Evolutionary conservation across 2,113 vertebrate genomes (phyloP).

Genomic region (Misgurnus mizolepis): DNA sequence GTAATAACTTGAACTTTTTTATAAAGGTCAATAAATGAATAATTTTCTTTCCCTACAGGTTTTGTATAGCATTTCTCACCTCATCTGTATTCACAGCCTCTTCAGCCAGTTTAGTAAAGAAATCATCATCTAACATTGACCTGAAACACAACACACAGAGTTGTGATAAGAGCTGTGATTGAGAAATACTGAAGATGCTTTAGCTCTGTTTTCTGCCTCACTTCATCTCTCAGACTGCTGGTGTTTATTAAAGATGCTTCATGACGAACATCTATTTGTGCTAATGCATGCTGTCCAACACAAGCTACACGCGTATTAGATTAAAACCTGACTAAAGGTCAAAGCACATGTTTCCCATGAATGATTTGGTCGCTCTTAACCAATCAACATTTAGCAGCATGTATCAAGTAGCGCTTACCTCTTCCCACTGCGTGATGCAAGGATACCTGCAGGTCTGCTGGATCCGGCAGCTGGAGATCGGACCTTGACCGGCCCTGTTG

Average conservation of each 20-base stretch:
- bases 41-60: too few species aligned
- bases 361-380: background rate
- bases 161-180: background rate
- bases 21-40: too few species aligned
- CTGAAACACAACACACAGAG: constrained; percentile 55
- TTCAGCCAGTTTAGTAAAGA: constrained; percentile 71
- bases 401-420: constrained; percentile 58
- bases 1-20: too few species aligned
- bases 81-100: constrained; percentile 69
- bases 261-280: too few species aligned
- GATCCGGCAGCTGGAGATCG: constrained; percentile 24
- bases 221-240: background rate
- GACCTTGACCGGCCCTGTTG: constrained; percentile 54
- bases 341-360: too few species aligned
- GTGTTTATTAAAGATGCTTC: background rate
- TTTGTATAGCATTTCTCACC: constrained; percentile 29
- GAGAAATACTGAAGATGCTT: too few species aligned
- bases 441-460: constrained; percentile 18
- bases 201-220: background rate
- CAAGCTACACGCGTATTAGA: too few species aligned
- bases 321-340: too few species aligned
- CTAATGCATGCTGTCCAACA: too few species aligned
- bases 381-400: background rate
- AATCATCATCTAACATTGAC: constrained; percentile 69
- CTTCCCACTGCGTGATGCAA: constrained; percentile 47